Base-by-base conservation (phyloP, 2,113 vertebrate species). In the Odobenus rosmarus region DNA sequence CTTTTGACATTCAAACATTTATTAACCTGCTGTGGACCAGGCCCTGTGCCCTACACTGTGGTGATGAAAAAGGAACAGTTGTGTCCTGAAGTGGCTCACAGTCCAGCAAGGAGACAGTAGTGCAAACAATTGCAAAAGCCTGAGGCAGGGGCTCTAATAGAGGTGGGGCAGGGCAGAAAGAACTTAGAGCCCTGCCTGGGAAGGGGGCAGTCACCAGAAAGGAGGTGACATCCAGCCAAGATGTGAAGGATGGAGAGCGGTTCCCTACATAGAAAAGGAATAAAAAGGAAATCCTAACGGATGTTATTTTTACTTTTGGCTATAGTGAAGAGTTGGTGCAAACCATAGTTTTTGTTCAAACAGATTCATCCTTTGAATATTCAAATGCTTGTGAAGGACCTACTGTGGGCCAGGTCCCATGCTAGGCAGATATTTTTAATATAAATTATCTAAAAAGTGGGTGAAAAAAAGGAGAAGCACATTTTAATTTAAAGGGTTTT, bases 401-500 rank as follows among this genome's bases (percentile, higher is more conserved):
- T 86, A 33, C 88, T n/a, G 31, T 67, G 59, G 24, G 3, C 51
- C 46, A 82, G 15, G 31, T 59, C 49, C 51, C 19, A 69, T 9
- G 10, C 12, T 61, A 74, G 62, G 61, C 15, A 96, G 31, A 77
- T 74, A 61, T 81, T 92, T 92, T 96, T 61, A 88, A 69, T 74
- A 80, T 51, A 74, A 4, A 53, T 90, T 69, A 57, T 90, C 62
- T 77, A 71, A 91, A 89, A 94, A 39, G 24, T 49, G 8, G 16
- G 57, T 85, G 46, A 76, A 84, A 94, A 69, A 79, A 90, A 94
- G 39, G 42, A 59, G 15, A 3, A 95, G 7, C 28, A 72, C 14
- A 57, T 71, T 92, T 97, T 90, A 91, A 96, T 71, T 96, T 39
- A 86, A 82, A 67, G 26, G 18, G 83, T 57, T 95, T 92, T 64